Percentiles rank a stretch among this genome's conserved stretches.
Evolutionary conservation across 2,888 invertebrate species (phyloP).

Genomic region (Chrysina gloriosa): DNA sequence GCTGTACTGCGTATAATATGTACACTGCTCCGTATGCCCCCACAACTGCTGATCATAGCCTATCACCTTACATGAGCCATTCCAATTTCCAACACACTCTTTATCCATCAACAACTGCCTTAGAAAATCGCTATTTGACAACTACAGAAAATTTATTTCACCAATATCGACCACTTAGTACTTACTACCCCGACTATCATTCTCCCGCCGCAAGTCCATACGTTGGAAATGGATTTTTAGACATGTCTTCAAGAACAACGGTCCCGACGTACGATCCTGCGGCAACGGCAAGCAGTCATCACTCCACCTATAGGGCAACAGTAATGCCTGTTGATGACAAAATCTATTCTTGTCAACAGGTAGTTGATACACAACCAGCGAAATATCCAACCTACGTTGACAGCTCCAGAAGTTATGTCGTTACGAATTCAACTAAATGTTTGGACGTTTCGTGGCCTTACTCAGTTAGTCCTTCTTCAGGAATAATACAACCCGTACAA

Average conservation of each 20-base stretch:
- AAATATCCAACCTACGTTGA: conserved; percentile 72
- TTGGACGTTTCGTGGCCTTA: conserved; percentile 67
- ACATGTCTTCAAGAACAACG: conserved; percentile 75
- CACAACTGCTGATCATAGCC: conserved; percentile 72
- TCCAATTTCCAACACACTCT: conserved; percentile 74
- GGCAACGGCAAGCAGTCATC: conserved; percentile 63
- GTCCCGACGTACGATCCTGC: conserved; percentile 72
- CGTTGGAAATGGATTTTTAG: conserved; percentile 86
- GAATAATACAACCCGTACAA: conserved; percentile 66
- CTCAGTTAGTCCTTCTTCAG: conserved; percentile 65
- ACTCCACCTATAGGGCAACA: conserved; percentile 60
- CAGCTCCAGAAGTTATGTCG: conserved; percentile 68
- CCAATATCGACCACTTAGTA: conserved; percentile 88
- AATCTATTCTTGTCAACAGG: conserved; percentile 72
- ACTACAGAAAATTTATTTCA: conserved; percentile 88
- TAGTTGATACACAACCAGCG: conserved; percentile 69
- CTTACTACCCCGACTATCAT: conserved; percentile 83
- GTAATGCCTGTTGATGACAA: conserved; percentile 69
- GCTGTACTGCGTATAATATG: conserved; percentile 80
- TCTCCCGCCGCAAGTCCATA: conserved; percentile 74
- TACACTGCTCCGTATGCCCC: conserved; percentile 84
- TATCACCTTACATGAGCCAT: conserved; percentile 76
- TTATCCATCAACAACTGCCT: conserved; percentile 68
- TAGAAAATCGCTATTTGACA: conserved; percentile 75
- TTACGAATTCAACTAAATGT: conserved; percentile 65